phyloP scores from a whole-genome alignment of 2,113 vertebrate species.

The Bagarius yarrelli region DNA sequence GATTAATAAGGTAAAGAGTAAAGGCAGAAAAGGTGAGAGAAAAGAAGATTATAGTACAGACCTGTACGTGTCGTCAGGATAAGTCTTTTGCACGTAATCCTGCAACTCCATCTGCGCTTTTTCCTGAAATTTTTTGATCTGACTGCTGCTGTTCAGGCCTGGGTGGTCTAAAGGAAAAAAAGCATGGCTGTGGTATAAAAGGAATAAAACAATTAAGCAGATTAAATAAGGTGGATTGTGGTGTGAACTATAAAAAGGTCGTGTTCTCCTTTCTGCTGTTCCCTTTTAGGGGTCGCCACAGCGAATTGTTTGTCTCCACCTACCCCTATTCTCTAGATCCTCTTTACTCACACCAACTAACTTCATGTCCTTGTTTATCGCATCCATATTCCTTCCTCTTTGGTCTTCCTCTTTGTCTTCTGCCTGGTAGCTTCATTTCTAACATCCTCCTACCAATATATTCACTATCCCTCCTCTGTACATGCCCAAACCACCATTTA shows the following conservation, averaged over 20 bases:
- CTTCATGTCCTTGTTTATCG: too few species aligned
- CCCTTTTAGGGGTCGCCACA: too few species aligned
- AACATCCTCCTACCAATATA: too few species aligned
- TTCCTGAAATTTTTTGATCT: slow-evolving; percentile 97
- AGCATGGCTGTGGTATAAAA: background rate
- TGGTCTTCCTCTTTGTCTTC: too few species aligned
- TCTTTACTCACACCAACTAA: too few species aligned
- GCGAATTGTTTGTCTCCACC: too few species aligned
- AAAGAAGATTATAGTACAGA: slow-evolving; percentile 53
- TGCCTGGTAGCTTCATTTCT: too few species aligned
- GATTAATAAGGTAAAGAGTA: background rate
- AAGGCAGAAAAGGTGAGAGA: background rate
- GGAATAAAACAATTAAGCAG: background rate
- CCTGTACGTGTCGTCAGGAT: slow-evolving; percentile 97
- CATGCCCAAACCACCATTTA: too few species aligned
- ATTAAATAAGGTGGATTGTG: background rate
- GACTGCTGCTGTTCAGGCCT: slow-evolving; percentile 85
- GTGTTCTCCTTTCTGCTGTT: too few species aligned
- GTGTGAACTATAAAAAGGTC: background rate
- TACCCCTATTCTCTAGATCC: too few species aligned
- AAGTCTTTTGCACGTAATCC: slow-evolving; percentile 97
- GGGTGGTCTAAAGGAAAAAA: slow-evolving; percentile 82
- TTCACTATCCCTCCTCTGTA: too few species aligned
- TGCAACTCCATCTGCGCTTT: slow-evolving; percentile 99
- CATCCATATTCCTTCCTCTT: too few species aligned